Evolutionary conservation across 2,113 vertebrate species (phyloP), one percentile per base, ranked within the genome.

Genomic region (Tamias sibiricus): DNA sequence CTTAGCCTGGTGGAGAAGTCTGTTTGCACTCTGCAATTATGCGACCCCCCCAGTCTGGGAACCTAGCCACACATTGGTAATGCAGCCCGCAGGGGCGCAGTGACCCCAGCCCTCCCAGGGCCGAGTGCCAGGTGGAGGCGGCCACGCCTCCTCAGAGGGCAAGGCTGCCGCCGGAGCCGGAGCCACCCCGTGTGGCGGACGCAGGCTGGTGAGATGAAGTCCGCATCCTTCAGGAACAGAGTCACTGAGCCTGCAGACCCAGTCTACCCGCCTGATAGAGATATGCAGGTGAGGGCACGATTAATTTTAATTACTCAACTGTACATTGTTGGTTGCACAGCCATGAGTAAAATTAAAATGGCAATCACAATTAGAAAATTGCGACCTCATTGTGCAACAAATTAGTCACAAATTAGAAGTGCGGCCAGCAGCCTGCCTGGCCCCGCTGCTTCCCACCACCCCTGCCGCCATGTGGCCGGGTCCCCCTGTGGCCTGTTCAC

Each of bases 331-430:
- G 99, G 99, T 98, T 98, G 98, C 99, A 99, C 99, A 99, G 99
- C 98, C 99, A 98, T 99, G 99, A 99, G 99, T 99, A 99, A 99
- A 99, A 99, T 99, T 99, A 99, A 99, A 99, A 98, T 99, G 99
- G 99, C 99, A 99, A 99, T 99, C 99, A 99, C 99, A 99, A 99
- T 99, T 99, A 99, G 99, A 98, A 99, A 99, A 99, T 98, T 98
- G 99, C 99, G 98, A 98, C 99, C 99, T 99, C 99, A 99, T 98
- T 99, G 99, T 99, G 99, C 99, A 99, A 99, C 99, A 99, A 99
- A 99, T 99, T 99, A 99, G 99, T 98, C 98, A 98, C 99, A 98
- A 98, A 99, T 99, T 99, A 99, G 98, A 98, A 98, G 98, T 96
- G 98, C 71, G 95, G 98, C 98, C 98, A 97, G 98, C 98, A 95